Base-by-base conservation (phyloP, 2,797 vertebrate genomes). In the Etheostoma perlongum region DNA sequence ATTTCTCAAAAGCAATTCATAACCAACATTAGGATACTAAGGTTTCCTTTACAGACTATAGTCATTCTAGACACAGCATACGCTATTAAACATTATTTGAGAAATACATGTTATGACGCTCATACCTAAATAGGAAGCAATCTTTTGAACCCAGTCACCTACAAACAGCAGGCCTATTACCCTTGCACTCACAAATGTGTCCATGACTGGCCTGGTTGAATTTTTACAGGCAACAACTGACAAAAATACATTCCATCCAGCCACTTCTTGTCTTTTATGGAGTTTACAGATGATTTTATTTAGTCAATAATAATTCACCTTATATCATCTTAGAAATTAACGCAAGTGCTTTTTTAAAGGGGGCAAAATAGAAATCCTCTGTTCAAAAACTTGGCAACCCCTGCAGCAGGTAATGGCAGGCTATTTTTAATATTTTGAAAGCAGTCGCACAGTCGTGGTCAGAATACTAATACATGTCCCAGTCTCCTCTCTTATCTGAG, bases 381-480 rank as follows among this genome's bases (percentile, higher is more conserved):
- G 46, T 48, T 78, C 16, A 4, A 46, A 68, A 79, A 64, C 72
- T 76, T 88, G 81, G 79, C 87, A 84, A 44, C 16, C n/a, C 6
- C 19, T 21, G 60, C 46, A 42, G 66, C 48, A 44, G 65, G 48
- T 76, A 59, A 46, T 44, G 53, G 46, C 51, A 11, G 77, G 60
- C 42, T 85, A 9, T 81, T 83, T 78, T 86, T 65, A 73, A 79
- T 67, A 60, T n/a, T 44, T 57, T 62, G 27, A 78, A 75, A 78
- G 68, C 62, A 76, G 52, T 30, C 51, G 2, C 47, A 58, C 15
- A 53, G 60, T 53, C 9, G n/a, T 2, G 2, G 58, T 48, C 51
- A 63, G 74, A 82, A 77, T 74, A 84, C 68, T 85, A 79, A 91
- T 69, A 52, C 10, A 68, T 5, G 60, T 81, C 49, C 40, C 67